Evolutionary conservation across 2,797 vertebrate species (phyloP).

Genomic region (Remorina albescens): DNA sequence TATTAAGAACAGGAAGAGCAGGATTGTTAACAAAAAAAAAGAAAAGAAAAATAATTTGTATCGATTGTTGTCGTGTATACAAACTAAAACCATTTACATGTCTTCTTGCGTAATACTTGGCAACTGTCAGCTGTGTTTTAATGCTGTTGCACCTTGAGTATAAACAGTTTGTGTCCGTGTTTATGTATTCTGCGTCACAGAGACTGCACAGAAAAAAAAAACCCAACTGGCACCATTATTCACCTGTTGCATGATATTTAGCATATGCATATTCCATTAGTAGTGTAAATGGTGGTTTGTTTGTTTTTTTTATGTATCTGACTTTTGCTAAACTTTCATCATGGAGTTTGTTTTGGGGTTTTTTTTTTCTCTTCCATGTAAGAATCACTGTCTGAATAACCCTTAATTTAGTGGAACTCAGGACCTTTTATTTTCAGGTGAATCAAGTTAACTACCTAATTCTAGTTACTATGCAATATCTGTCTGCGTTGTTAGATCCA

Average conservation of each 20-base stretch:
- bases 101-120: neutral
- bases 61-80: neutral
- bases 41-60: neutral
- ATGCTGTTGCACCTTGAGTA: neutral
- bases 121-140: neutral
- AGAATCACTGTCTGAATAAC: neutral
- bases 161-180: neutral
- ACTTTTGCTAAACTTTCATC: neutral
- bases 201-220: too few relatives aligned
- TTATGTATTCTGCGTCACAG: too few relatives aligned
- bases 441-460: neutral
- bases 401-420: neutral
- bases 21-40: accelerated
- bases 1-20: too few relatives aligned
- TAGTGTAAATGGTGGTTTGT: neutral
- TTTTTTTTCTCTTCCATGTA: neutral
- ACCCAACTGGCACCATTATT: neutral
- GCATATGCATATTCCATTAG: neutral
- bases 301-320: neutral
- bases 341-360: neutral
- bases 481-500: neutral
- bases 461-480: slow-evolving; percentile 6
- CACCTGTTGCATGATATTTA: neutral
- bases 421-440: neutral
- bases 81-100: neutral